Percentiles rank a stretch among this genome's conserved stretches.
Conservation (phyloP, 2,113 vertebrate species). For the Myiozetetes cayanensis region DNA sequence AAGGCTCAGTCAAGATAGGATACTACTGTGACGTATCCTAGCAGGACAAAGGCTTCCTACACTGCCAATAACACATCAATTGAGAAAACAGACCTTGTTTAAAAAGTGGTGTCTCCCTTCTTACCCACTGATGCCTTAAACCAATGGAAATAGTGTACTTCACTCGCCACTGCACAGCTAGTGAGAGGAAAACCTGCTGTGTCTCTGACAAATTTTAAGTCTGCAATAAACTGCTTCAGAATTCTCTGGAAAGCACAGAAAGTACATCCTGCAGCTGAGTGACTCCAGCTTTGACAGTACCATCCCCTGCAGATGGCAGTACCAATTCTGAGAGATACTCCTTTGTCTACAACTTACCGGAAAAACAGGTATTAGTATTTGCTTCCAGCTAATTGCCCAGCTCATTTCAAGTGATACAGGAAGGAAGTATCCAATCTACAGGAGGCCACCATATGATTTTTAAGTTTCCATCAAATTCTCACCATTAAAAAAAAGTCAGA, state of each 20-base stretch:
- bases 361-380: neutral
- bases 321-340: neutral
- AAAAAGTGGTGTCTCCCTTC: neutral
- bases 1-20: neutral
- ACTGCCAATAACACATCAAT: no score
- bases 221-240: neutral
- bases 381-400: neutral
- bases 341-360: neutral
- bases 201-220: neutral
- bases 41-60: neutral
- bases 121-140: neutral
- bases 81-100: neutral
- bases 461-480: neutral
- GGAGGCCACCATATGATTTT: neutral
- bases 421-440: neutral
- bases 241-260: neutral
- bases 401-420: neutral
- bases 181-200: neutral
- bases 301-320: neutral
- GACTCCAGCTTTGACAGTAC: neutral
- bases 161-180: neutral
- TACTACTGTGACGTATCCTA: neutral
- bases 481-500: neutral
- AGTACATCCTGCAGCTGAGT: neutral
- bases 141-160: neutral